Base-by-base conservation (phyloP, 2,113 vertebrate species). In the Glareola pratincola region DNA sequence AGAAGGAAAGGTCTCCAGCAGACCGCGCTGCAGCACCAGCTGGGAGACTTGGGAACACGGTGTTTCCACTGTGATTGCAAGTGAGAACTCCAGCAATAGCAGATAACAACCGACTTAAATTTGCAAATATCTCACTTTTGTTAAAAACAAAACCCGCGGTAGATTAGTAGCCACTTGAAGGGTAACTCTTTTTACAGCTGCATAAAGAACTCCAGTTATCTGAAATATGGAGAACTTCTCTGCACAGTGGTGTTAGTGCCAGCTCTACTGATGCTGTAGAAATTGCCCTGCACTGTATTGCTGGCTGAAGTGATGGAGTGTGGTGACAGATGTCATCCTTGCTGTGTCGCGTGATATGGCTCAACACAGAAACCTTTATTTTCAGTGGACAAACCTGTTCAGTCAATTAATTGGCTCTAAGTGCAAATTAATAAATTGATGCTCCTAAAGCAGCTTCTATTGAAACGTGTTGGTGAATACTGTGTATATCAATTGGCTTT, bases 1-100 rank as follows among this genome's bases (percentile, higher is more conserved):
- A 79, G 77, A 81, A 91, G 41, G 39, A 90, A 62, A 79, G 10
- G 51, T 87, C 53, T 95, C 62, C 50, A 92, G 74, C 60, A 96
- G 56, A 43, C 37, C 2, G 0, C 22, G 37, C 63, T 91, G 75
- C 18, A 43, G 30, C 54, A 86, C 21, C 82, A 72, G 30, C 76
- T 78, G 60, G 76, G 56, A 86, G 12, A 34, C 32, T 51, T 62
- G 51, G 73, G n/a, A 87, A 47, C 34, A 64, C 67, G 32, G n/a
- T 84, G 50, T 91, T 96, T 96, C 79, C 72, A 75, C 69, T 82
- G 62, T 56, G 53, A 62, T 10, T 72, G 51, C 69, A 37, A 84
- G 43, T 64, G 80, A 26, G 7, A 91, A 47, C 23, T 81, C 47
- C 51, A 75, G 51, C 27, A 85, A 43, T 8, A 91, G 43, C 81